A percentile compares a stretch with the other conserved stretches of the same genome.
phyloP scores from a whole-genome alignment of 2,113 vertebrate genomes.

The Boleophthalmus pectinirostris region DNA sequence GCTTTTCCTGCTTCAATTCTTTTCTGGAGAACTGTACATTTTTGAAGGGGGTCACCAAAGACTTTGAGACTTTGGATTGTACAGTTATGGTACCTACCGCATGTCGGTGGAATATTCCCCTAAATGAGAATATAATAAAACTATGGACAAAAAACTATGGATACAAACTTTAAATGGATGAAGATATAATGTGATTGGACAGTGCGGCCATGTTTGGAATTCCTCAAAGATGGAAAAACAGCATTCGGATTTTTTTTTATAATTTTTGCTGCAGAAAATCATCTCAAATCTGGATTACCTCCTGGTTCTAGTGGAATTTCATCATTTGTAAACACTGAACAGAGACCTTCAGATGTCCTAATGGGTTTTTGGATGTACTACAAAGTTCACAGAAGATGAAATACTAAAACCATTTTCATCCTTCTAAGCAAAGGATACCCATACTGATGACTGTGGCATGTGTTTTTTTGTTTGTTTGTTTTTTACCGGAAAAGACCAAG shows the following conservation, averaged over 20 bases:
- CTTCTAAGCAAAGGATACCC: constrained; percentile 42
- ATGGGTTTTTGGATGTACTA: constrained; percentile 47
- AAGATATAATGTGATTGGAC: constrained; percentile 4
- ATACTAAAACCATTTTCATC: constrained; percentile 1
- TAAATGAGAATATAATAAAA: constrained; percentile 50
- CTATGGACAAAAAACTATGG: constrained; percentile 67
- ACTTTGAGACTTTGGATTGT: constrained; percentile 66
- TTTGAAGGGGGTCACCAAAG: constrained; percentile 61
- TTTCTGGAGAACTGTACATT: constrained; percentile 74
- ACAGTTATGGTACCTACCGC: constrained; percentile 35
- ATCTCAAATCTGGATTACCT: constrained; percentile 63
- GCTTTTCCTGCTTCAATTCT: constrained; percentile 65
- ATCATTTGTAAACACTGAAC: constrained; percentile 20
- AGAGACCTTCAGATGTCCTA: constrained; percentile 7
- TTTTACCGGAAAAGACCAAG: constrained; percentile 37
- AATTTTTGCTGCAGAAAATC: constrained; percentile 19
- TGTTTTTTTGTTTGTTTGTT: background rate
- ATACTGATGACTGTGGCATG: constrained; percentile 36
- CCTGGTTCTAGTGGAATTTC: constrained; percentile 34
- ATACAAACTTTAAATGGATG: constrained; percentile 52
- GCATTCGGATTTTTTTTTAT: constrained; percentile 5
- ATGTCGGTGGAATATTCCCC: constrained; percentile 67
- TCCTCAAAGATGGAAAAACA: constrained; percentile 16
- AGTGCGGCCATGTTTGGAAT: constrained; percentile 13
- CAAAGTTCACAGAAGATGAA: constrained; percentile 32